Conservation (phyloP, 2,113 vertebrate species). For the Helogale parvula region DNA sequence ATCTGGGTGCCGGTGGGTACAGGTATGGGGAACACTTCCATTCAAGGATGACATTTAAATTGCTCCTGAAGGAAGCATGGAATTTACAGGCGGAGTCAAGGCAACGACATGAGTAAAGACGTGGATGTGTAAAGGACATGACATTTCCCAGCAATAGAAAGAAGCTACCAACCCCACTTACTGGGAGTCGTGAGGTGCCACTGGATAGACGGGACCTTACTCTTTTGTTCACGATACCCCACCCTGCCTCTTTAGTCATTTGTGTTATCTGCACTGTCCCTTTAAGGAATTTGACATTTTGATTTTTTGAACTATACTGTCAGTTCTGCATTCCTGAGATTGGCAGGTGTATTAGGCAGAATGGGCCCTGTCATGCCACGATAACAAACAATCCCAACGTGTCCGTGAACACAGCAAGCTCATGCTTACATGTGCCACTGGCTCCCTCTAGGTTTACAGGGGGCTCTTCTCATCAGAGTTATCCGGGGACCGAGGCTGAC, state of each 20-base stretch:
- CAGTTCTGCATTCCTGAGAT: neutral
- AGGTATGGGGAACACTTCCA: neutral
- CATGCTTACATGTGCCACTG: accelerated
- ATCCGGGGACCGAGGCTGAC: neutral
- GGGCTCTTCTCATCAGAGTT: neutral
- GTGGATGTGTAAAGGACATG: neutral
- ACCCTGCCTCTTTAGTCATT: neutral
- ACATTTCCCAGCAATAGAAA: neutral
- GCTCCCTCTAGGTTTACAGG: too few species aligned
- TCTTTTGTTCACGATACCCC: neutral
- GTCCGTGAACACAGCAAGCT: neutral
- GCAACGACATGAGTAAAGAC: neutral
- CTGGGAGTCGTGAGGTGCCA: neutral
- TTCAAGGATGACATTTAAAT: neutral
- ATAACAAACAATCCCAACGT: neutral
- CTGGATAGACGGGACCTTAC: neutral
- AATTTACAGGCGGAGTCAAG: neutral
- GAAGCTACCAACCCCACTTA: neutral
- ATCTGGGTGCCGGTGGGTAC: neutral
- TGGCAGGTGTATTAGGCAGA: neutral
- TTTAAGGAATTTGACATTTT: neutral
- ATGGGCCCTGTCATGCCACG: neutral
- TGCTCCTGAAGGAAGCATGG: neutral
- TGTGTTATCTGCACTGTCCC: neutral
- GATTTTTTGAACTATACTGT: neutral